Percentiles rank a stretch among this genome's conserved stretches.
Conservation (phyloP, 2,797 vertebrate genomes). For the Buceros bicornis region DNA sequence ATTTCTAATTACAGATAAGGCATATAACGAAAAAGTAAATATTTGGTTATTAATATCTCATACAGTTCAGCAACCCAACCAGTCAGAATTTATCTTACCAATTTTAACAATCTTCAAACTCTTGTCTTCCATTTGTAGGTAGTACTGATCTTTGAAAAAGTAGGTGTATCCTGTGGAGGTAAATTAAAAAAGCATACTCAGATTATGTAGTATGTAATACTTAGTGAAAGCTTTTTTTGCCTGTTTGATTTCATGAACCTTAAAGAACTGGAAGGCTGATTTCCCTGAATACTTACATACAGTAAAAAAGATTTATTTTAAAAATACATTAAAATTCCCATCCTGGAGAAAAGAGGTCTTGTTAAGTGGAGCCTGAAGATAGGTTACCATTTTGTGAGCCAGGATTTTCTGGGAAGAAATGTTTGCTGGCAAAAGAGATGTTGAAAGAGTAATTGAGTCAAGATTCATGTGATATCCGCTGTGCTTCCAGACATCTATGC, state of each 20-base stretch:
- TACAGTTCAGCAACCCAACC: slow-evolving; percentile 91
- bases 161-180: slow-evolving; percentile 90
- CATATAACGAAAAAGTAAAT: slow-evolving; percentile 61
- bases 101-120: slow-evolving; percentile 96
- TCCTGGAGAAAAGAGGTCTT: neutral
- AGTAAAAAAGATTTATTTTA: neutral
- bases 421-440: neutral
- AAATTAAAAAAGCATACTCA: neutral
- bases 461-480: neutral
- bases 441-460: neutral
- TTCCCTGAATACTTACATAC: neutral
- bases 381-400: neutral
- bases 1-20: slow-evolving; percentile 72
- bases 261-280: neutral
- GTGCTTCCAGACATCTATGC: neutral
- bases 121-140: slow-evolving; percentile 95
- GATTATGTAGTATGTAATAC: neutral
- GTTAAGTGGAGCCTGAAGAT: neutral
- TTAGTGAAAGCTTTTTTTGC: neutral
- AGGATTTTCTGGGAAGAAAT: slow-evolving; percentile 22
- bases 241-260: neutral
- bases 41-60: slow-evolving; percentile 59
- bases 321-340: neutral
- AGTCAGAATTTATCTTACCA: slow-evolving; percentile 94
- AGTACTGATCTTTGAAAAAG: slow-evolving; percentile 96